phyloP scores from a whole-genome alignment of 2,113 vertebrate genomes.

The Apodemus speciosus region DNA sequence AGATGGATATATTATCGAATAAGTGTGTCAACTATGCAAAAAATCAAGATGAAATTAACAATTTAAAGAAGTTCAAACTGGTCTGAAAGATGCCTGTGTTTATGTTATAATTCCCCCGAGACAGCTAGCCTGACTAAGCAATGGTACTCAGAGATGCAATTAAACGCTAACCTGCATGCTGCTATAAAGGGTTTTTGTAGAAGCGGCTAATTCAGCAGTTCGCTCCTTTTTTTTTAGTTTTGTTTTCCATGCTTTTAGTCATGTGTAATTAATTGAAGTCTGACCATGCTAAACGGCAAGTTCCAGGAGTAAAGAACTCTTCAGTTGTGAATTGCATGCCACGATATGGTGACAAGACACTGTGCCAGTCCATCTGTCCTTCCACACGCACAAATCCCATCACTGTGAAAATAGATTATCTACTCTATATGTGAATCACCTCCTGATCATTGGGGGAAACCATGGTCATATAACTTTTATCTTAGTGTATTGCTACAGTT shows the following conservation, averaged over 20 bases:
- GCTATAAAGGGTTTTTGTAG: neutral
- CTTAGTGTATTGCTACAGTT: neutral
- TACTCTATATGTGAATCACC: fast-evolving
- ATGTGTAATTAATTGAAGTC: neutral
- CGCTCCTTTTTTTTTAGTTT: neutral
- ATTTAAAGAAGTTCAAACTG: neutral
- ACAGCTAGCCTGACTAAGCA: neutral
- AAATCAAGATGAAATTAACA: neutral
- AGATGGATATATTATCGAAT: neutral
- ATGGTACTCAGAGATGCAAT: neutral
- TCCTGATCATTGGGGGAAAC: neutral
- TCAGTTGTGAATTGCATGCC: neutral
- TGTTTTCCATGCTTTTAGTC: neutral
- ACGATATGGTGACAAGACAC: neutral
- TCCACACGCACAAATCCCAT: neutral
- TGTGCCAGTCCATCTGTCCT: neutral
- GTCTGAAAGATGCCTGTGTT: neutral
- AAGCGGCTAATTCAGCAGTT: neutral
- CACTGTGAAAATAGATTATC: too few species aligned
- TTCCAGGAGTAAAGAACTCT: neutral
- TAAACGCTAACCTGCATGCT: neutral
- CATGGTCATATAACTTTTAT: neutral
- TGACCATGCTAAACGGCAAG: neutral
- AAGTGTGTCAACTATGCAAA: neutral
- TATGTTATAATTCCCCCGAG: too few species aligned